Evolutionary conservation across 2,113 vertebrate species (phyloP).

Genomic region (Morone chrysops): DNA sequence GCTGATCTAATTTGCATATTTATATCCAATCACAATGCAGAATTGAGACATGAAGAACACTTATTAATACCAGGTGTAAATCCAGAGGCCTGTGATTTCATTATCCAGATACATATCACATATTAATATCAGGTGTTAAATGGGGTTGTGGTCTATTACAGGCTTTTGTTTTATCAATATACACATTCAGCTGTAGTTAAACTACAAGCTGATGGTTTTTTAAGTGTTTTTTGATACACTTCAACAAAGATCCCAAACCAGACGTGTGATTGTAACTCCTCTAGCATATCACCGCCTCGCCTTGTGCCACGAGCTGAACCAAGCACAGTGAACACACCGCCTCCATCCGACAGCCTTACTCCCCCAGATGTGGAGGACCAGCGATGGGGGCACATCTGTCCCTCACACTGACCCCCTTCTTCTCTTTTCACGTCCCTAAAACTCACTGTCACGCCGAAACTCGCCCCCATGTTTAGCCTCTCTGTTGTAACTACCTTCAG

Average conservation of each 20-base stretch:
- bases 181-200: constrained; percentile 24
- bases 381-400: constrained; percentile 7
- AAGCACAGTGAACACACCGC: constrained; percentile 25
- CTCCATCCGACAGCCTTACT: constrained; percentile 56
- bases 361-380: constrained; percentile 22
- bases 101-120: background rate
- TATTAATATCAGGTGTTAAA: constrained; percentile 25
- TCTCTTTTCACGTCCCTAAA: background rate
- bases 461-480: constrained; percentile 17
- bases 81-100: background rate
- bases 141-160: background rate
- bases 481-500: background rate
- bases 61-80: background rate
- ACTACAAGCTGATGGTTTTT: background rate
- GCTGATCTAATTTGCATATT: background rate
- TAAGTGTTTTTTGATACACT: constrained; percentile 1
- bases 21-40: background rate
- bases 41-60: background rate
- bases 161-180: constrained; percentile 3
- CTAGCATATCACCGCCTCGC: constrained; percentile 61
- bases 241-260: constrained; percentile 43
- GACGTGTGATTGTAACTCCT: constrained; percentile 75
- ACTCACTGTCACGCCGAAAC: constrained; percentile 30
- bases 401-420: background rate
- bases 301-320: constrained; percentile 51